Evolutionary conservation across 2,888 invertebrate species (phyloP), one percentile per base, ranked within the genome.

Genomic region (Antheraea assamensis): DNA sequence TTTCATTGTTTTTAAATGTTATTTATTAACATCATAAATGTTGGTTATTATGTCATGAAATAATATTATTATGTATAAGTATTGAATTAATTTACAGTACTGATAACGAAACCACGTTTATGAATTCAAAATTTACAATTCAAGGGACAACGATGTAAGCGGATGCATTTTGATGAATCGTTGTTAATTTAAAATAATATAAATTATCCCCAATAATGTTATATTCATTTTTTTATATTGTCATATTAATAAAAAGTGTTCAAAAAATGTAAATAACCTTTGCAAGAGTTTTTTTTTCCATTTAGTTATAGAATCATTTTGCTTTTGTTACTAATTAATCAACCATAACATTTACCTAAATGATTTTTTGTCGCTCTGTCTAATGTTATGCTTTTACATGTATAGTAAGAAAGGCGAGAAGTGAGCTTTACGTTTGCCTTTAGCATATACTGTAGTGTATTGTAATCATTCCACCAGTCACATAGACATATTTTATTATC

Each of bases 271-370:
- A 42, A 42, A 42, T 42, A 42, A 7, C 8, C 42, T 42, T 42
- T 42, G 8, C 8, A 42, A 42, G 8, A 47, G 19, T 19, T 71
- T 30, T 35, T 52, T 71, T 58, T 78, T 31, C 74, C 76, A 58
- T 73, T 66, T 75, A 75, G 74, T 72, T 72, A 72, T 76, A 84
- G 77, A 80, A 76, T 75, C 80, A 72, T 78, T 70, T 77, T 77
- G 72, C 75, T 79, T 75, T 71, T 73, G 7, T 70, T 66, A 81
- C 78, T 81, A 80, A 81, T 75, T 75, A 47, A 82, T 79, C 84
- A 84, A 84, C 78, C 64, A 27, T 74, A 70, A 64, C 78, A 74
- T 42, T 74, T 78, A 73, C 8, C 35, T 71, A 74, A 15, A 73
- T 49, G 52, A 70, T 55, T 77, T 74, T 76, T 76, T 76, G 72